A percentile compares a stretch with the other conserved stretches of the same genome.
phyloP scores from a whole-genome alignment of 2,113 vertebrate species.

The Hyperopisus bebe region DNA sequence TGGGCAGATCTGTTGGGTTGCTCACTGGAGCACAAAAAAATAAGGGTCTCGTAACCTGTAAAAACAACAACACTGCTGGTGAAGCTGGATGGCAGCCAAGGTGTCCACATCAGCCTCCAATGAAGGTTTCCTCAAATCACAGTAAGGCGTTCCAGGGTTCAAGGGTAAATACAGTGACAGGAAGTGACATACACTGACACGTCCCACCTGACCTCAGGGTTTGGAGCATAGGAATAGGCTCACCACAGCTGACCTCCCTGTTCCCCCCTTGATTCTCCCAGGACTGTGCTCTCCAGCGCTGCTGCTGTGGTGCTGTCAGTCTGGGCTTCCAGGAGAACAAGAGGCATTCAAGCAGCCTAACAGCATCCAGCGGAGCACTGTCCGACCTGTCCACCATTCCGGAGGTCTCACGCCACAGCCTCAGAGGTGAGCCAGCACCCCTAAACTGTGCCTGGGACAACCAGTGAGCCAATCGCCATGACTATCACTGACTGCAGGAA shows the following conservation, averaged over 20 bases:
- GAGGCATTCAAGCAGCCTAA: slow-evolving; percentile 51
- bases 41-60: neutral
- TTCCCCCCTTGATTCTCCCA: slow-evolving; percentile 35
- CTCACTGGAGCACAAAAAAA: neutral
- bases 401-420: slow-evolving; percentile 55
- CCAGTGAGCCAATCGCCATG: neutral
- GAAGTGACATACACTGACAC: neutral
- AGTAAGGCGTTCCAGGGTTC: neutral
- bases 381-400: slow-evolving; percentile 76
- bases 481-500: neutral
- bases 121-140: neutral
- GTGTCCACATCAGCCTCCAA: neutral
- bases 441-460: neutral
- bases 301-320: slow-evolving; percentile 68
- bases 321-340: slow-evolving; percentile 62
- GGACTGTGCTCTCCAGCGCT: slow-evolving; percentile 72
- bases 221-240: neutral
- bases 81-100: neutral
- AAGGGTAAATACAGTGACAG: neutral
- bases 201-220: neutral
- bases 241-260: neutral
- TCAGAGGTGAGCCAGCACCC: slow-evolving; percentile 38
- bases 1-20: neutral
- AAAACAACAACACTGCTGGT: neutral
- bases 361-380: slow-evolving; percentile 60